These are phyloP conservation scores for Coracias cyanogaster DNA, from an alignment of 2,797 vertebrate genomes.

Conservation along the genomic window DNA sequence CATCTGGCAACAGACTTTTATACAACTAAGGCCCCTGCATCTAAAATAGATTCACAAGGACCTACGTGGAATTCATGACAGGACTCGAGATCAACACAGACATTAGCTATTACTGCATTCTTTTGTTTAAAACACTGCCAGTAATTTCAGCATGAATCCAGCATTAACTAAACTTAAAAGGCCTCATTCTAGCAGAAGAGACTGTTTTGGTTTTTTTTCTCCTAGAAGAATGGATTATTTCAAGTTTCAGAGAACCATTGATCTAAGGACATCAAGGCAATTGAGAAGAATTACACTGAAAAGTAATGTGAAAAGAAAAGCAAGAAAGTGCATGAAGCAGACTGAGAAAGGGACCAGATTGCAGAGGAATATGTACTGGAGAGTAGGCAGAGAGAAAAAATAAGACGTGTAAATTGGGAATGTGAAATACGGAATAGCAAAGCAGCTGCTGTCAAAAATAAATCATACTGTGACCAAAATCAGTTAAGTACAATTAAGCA, in stretches of 20 bases:
- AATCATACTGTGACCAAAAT: neutral
- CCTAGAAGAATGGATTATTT: neutral
- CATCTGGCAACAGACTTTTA: neutral
- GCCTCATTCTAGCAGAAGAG: neutral
- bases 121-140: neutral
- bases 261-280: neutral
- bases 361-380: slow-evolving; percentile 11
- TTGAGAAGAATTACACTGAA: neutral
- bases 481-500: neutral
- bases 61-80: neutral
- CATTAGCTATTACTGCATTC: neutral
- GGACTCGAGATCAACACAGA: neutral
- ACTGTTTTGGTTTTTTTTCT: neutral
- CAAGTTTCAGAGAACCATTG: neutral
- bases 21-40: neutral
- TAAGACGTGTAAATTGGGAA: neutral
- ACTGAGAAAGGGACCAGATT: slow-evolving; percentile 32
- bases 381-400: slow-evolving; percentile 54
- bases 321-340: neutral
- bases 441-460: slow-evolving; percentile 26
- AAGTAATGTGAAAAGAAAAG: slow-evolving; percentile 3
- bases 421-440: slow-evolving; percentile 26
- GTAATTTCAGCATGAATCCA: neutral
- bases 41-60: neutral
- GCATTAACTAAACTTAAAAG: neutral